Evolutionary conservation across 2,113 vertebrate species (phyloP).

Genomic region (Scortum barcoo): DNA sequence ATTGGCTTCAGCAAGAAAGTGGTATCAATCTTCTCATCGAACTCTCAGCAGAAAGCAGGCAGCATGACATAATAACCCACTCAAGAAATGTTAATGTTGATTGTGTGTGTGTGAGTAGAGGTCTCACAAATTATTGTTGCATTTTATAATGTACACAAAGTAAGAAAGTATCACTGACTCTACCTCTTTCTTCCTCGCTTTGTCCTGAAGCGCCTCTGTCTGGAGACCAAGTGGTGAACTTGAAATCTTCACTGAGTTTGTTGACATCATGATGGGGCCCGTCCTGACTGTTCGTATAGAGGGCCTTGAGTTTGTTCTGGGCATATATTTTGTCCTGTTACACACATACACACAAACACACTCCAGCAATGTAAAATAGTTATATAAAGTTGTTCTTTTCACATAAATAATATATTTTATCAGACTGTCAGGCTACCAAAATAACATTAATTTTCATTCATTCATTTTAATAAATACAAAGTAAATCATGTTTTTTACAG

Average conservation of each 20-base stretch:
- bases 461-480: neutral
- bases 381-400: neutral
- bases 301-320: constrained; percentile 91
- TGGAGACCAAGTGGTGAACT: constrained; percentile 87
- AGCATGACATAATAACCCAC: neutral
- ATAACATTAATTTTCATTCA: neutral
- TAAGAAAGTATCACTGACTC: constrained; percentile 76
- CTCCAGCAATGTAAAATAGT: too few relatives aligned
- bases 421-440: neutral
- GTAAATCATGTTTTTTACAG: neutral
- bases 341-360: constrained; percentile 14
- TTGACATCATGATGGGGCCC: constrained; percentile 86
- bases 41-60: neutral
- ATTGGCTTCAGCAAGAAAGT: neutral
- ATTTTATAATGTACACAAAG: neutral
- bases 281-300: constrained; percentile 86
- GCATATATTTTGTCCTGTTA: constrained; percentile 90
- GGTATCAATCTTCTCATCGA: neutral
- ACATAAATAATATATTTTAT: neutral
- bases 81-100: neutral
- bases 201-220: constrained; percentile 12
- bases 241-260: constrained; percentile 87
- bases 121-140: neutral
- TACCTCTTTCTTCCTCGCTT: constrained; percentile 48
- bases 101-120: neutral